Evolutionary conservation across 1,140 invertebrate species (phyloP).

Genomic region (Elymnias hypermnestra): DNA sequence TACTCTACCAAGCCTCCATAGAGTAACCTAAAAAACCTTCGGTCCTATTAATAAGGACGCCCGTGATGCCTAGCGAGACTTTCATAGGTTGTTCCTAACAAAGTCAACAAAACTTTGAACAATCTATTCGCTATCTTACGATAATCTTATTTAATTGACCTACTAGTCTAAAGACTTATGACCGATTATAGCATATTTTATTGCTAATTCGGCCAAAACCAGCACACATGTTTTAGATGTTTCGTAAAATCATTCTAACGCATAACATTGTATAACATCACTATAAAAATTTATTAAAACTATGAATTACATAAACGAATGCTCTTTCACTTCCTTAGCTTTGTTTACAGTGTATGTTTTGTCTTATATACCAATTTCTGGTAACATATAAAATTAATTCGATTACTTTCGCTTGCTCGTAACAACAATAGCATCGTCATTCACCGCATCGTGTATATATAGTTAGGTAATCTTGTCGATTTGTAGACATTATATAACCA

Average conservation of each 20-base stretch:
- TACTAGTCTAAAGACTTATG: not conserved
- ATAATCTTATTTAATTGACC: not conserved
- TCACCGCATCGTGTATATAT: slow-evolving; percentile 16
- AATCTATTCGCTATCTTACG: too few species aligned
- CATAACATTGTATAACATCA: too few species aligned
- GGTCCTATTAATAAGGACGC: too few species aligned
- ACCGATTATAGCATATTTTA: not conserved
- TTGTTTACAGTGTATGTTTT: too few species aligned
- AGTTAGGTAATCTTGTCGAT: slow-evolving; percentile 30
- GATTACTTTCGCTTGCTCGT: slow-evolving; percentile 14
- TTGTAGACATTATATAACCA: slow-evolving; percentile 33
- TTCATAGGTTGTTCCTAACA: not conserved
- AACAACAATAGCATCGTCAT: slow-evolving; percentile 17
- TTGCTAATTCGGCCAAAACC: not conserved
- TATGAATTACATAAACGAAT: too few species aligned
- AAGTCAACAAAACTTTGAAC: not conserved
- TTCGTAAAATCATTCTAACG: not conserved
- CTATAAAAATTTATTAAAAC: too few species aligned
- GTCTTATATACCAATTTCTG: not conserved
- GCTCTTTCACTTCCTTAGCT: too few species aligned
- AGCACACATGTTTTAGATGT: not conserved
- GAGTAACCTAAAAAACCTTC: too few species aligned
- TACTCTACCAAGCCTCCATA: too few species aligned
- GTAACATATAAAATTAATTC: slow-evolving; percentile 1
- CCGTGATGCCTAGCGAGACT: too few species aligned